A percentile compares a stretch with the other conserved stretches of the same genome.
These are phyloP conservation scores for Hippasteria phrygiana DNA, from an alignment of 53 echinoderm and acorn worm species.

Conservation along the genomic window DNA sequence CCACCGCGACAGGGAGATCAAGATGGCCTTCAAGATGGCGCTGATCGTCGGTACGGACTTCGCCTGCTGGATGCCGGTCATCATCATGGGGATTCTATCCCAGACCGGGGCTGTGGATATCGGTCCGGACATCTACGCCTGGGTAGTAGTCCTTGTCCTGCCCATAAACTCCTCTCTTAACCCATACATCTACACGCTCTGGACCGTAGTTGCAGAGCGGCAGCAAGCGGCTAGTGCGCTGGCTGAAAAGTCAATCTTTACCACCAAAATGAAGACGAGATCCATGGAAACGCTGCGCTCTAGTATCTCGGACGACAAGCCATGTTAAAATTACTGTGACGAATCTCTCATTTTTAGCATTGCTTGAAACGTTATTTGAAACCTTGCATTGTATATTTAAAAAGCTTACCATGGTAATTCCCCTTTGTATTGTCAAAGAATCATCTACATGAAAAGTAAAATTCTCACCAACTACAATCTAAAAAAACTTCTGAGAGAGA, in stretches of 20 bases:
- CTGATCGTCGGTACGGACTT: slow-evolving; percentile 77
- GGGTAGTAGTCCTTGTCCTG: neutral
- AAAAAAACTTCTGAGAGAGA: too few relatives aligned
- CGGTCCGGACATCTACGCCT: neutral
- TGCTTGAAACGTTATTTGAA: too few relatives aligned
- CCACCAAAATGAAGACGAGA: neutral
- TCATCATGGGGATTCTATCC: slow-evolving; percentile 71
- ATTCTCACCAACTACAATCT: too few relatives aligned
- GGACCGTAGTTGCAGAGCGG: neutral
- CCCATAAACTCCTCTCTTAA: slow-evolving; percentile 2
- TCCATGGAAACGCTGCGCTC: neutral
- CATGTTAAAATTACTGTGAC: neutral
- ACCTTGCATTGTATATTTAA: too few relatives aligned
- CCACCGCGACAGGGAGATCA: slow-evolving; percentile 39
- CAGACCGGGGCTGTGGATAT: slow-evolving; percentile 48
- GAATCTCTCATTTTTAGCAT: too few relatives aligned
- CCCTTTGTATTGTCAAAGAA: too few relatives aligned
- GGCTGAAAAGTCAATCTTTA: neutral
- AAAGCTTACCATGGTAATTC: too few relatives aligned
- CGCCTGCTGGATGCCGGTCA: slow-evolving; percentile 78
- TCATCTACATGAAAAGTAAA: too few relatives aligned
- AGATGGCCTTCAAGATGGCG: slow-evolving; percentile 73
- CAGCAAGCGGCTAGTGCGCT: neutral
- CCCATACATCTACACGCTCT: slow-evolving; percentile 6
- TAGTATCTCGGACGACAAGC: neutral